Percentiles rank a stretch among this genome's conserved stretches.
Evolutionary conservation across 2,888 invertebrate genomes (phyloP).

Genomic region (Acronicta leporina): DNA sequence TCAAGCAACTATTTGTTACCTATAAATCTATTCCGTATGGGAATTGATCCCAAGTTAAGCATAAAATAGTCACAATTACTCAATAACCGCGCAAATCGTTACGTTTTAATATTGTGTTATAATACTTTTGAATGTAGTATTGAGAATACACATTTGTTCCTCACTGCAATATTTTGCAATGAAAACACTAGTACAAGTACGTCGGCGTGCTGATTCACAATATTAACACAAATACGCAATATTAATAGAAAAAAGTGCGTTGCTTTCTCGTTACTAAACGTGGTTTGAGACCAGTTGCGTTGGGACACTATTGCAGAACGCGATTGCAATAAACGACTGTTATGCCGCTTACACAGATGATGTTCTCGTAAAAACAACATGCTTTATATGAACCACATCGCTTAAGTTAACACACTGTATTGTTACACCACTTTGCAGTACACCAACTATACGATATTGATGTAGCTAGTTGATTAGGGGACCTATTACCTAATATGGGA

Average conservation of each 20-base stretch:
- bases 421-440: no score
- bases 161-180: constrained; percentile 11
- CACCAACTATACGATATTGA: no score
- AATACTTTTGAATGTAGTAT: no score
- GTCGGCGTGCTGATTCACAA: constrained; percentile 9
- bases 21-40: neutral
- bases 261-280: constrained; percentile 52
- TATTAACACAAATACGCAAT: constrained; percentile 30
- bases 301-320: constrained; percentile 65
- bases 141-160: no score
- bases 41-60: neutral
- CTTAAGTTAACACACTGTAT: neutral
- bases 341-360: constrained; percentile 54
- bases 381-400: constrained; percentile 1
- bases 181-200: neutral
- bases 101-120: no score
- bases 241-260: constrained; percentile 39
- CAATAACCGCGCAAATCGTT: no score
- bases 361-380: constrained; percentile 45
- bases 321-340: constrained; percentile 64
- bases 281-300: constrained; percentile 58
- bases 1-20: neutral
- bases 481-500: no score
- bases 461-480: no score
- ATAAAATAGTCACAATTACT: neutral